These are phyloP conservation scores for Drosophila melanica DNA, from an alignment of 1,140 invertebrate genomes.

Conservation along the genomic window DNA sequence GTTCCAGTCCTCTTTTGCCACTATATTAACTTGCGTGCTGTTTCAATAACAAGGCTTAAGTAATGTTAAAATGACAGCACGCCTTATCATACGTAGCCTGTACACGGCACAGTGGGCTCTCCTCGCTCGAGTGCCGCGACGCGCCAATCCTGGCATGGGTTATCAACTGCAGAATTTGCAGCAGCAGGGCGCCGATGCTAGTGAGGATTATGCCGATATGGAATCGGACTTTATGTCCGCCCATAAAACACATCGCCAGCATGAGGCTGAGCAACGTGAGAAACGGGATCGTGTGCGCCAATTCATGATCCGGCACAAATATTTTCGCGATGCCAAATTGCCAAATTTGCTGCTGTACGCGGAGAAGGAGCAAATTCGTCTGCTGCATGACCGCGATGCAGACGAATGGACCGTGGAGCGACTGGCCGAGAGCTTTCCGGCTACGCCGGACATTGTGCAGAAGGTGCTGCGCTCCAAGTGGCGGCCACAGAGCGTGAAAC, in stretches of 20 bases:
- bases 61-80: constrained; percentile 34
- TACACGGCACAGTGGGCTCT: constrained; percentile 41
- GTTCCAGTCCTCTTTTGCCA: not conserved
- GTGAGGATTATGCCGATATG: constrained; percentile 83
- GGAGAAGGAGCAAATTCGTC: constrained; percentile 92
- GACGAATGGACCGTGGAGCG: constrained; percentile 89
- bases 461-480: constrained; percentile 88
- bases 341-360: constrained; percentile 92
- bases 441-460: constrained; percentile 86
- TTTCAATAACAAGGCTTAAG: not conserved
- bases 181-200: constrained; percentile 64
- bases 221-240: constrained; percentile 85
- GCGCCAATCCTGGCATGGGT: constrained; percentile 70
- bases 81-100: constrained; percentile 37
- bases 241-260: constrained; percentile 76
- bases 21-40: not conserved
- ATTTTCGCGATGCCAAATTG: constrained; percentile 88
- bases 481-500: constrained; percentile 85
- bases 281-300: constrained; percentile 85
- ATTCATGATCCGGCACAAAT: constrained; percentile 89
- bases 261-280: constrained; percentile 80
- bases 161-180: constrained; percentile 64
- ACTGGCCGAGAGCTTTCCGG: constrained; percentile 92
- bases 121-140: constrained; percentile 47
- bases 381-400: constrained; percentile 88